Conservation (phyloP, 1,140 invertebrate genomes). For the Octopus bimaculoides region DNA sequence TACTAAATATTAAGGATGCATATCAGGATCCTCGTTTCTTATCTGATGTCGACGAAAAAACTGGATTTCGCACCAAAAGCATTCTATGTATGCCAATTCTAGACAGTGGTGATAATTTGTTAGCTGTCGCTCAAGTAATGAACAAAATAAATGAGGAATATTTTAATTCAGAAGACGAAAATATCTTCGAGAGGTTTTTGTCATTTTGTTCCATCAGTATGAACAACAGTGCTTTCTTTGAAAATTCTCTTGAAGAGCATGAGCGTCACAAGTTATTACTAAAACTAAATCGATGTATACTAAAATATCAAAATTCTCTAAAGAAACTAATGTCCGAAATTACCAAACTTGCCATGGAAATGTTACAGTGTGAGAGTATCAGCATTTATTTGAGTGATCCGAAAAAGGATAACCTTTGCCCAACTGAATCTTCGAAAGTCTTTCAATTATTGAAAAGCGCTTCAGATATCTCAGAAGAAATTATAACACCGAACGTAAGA, state of each 20-base stretch:
- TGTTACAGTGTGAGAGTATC: not conserved
- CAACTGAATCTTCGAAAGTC: no score
- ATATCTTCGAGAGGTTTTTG: conserved; percentile 82
- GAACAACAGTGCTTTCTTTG: conserved; percentile 94
- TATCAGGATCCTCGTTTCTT: conserved; percentile 80
- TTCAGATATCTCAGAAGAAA: no score
- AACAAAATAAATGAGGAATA: conserved; percentile 70
- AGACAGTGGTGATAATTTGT: conserved; percentile 92
- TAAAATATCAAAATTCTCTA: conserved; percentile 89
- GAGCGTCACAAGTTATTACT: conserved; percentile 88
- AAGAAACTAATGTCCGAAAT: conserved; percentile 75
- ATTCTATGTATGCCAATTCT: conserved; percentile 94
- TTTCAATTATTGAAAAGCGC: no score
- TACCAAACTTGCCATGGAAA: not conserved
- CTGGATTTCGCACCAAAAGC: conserved; percentile 86
- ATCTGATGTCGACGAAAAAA: conserved; percentile 84
- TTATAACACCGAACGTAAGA: no score
- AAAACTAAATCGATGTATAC: conserved; percentile 81
- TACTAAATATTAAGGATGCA: conserved; percentile 91
- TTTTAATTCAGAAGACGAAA: conserved; percentile 30
- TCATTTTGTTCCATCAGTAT: conserved; percentile 97
- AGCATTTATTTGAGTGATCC: not conserved
- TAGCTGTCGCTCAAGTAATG: conserved; percentile 95
- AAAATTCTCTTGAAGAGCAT: conserved; percentile 90
- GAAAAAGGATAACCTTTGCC: no score